Evolutionary conservation across 2,797 vertebrate genomes (phyloP), one percentile per base, ranked within the genome.

Genomic region (Clarias laeviceps): DNA sequence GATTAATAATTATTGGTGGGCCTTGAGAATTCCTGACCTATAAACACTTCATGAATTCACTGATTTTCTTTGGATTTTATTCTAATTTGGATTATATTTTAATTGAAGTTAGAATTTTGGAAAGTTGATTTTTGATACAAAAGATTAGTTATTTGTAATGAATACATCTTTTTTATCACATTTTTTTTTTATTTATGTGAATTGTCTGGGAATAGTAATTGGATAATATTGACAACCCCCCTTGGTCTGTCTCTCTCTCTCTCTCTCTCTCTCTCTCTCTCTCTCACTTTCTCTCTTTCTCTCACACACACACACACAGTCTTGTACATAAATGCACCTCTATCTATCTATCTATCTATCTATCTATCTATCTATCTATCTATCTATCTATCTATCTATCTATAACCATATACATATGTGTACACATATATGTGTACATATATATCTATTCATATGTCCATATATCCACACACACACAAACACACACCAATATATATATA

Each of bases 71-170:
- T 37, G 6, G 34, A 40, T 11, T 4, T 56, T 54, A 8, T 61
- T 4, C 12, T 24, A 69, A 56, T 59, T 29, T 61, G 20, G 37
- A 64, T 80, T 45, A 27, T 37, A n/a, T 64, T 64, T 65, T 45
- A 80, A 65, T 65, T 50, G 9, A 50, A 65, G 45, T 59, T 45
- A 40, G 77, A 50, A 65, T 64, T 59, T 45, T 62, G 77, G 27
- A 59, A 79, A 40, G 34, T 45, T 27, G n/a, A 37, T 65, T 64
- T 80, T 80, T 50, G 59, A 80, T 40, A 62, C 20, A 20, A 40
- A 59, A n/a, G 32, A 78, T 64, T 62, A 7, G 29, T 79, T 14
- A 1, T 40, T 62, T 64, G n/a, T 20, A 20, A 45, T 65, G 61
- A 80, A 64, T 27, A 80, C 20, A 4, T 12, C 0, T 18, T 45